Evolutionary conservation across 2,113 vertebrate species (phyloP), one percentile per base, ranked within the genome.

Genomic region (Pungitius pungitius): DNA sequence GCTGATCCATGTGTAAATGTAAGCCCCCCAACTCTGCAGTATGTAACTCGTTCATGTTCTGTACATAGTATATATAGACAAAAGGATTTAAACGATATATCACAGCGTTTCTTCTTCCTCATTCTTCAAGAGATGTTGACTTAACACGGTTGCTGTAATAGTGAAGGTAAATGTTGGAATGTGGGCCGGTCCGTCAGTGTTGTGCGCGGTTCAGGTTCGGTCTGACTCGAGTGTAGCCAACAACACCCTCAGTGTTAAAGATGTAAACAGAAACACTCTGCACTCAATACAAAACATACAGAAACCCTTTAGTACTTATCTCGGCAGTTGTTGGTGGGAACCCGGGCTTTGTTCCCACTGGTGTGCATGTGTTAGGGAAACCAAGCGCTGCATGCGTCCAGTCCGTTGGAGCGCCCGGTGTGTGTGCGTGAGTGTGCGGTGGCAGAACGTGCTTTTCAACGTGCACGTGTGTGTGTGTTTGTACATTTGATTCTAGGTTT

Each of bases 31-130:
- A 86, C 52, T 70, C 74, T 73, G 73, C 71, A 72, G 75, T 85
- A 56, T 80, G 72, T 82, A 75, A 57, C 52, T 69, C 61, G 77
- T 70, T 62, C 62, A 59, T 61, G 74, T 84, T 77, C 69, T 90
- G 90, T 92, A 91, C 69, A 92, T 89, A 87, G 77, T 90, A 87
- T 91, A 90, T 86, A 89, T 86, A 85, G 73, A 78, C 68, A 75
- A 77, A 70, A 73, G 26, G 5, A 51, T 76, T 60, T 64, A 60
- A 82, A 64, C 6, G 51, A 63, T 80, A 63, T 61, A 77, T 86
- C 78, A 81, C 85, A 90, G 85, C 79, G 75, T 82, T 51, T 84
- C 82, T 78, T 77, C 63, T 42, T 79, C 66, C 70, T 54, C 42
- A 15, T 61, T 17, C 51, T 33, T 76, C 42, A n/a, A 24, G 71